Base-by-base conservation (phyloP, 2,888 invertebrate genomes). In the Euproctis similis region DNA sequence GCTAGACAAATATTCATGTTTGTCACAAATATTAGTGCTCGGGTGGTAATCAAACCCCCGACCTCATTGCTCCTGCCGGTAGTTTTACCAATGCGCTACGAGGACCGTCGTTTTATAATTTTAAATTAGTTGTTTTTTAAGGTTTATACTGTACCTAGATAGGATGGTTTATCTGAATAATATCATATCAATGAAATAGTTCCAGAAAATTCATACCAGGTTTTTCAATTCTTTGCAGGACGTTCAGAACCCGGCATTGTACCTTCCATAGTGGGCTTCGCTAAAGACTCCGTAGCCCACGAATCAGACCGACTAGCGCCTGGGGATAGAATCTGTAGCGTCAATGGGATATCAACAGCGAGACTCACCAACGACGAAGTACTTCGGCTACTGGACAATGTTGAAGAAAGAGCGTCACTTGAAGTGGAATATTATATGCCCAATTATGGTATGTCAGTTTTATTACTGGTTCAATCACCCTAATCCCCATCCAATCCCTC, bases 401-500 rank as follows among this genome's bases (percentile, higher is more conserved):
- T 91, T 9, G 90, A 91, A 40, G 89, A 89, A 36, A 86, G 90
- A 30, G 92, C 94, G 5, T 86, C 90, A n/a, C 75, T 95, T 53
- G 94, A 94, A 75, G 89, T 94, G 42, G 93, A 94, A 61, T 95
- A 94, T 72, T 91, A 92, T 39, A 87, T 94, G 64, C 94, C 94
- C 13, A 90, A 91, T 59, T 90, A 90, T 72, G 90, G 94, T 93
- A 69, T 88, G 88, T 21, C 8, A 12, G 3, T 19, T 14, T 14
- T 18, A 18, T 7, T n/a, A n/a, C n/a, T n/a, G n/a, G n/a, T n/a
- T n/a, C n/a, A n/a, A n/a, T n/a, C n/a, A n/a, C n/a, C n/a, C n/a
- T n/a, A n/a, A n/a, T n/a, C n/a, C n/a, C n/a, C n/a, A n/a, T n/a
- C n/a, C n/a, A n/a, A n/a, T n/a, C n/a, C n/a, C n/a, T n/a, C n/a